Base-by-base conservation (phyloP, 2,797 vertebrate genomes). In the Dromococcyx pavoninus region DNA sequence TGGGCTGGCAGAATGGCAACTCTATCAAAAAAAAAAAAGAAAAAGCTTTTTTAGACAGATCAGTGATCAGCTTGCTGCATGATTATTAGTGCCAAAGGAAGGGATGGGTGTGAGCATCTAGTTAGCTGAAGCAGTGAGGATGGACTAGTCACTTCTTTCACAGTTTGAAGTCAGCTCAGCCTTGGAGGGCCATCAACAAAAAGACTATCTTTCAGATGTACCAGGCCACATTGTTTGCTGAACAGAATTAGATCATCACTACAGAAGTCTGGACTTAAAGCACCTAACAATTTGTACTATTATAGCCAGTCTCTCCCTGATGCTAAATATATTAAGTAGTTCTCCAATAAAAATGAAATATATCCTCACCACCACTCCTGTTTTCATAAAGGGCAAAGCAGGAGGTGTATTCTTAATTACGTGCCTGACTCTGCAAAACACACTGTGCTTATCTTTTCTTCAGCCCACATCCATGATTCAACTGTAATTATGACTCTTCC, bases 351-450 rank as follows among this genome's bases (percentile, higher is more conserved):
- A 81, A 94, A 89, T 91, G 71, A 96, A 93, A 91, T 85, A 71
- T 82, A 81, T 73, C 89, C 80, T 94, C 81, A 93, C 41, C 25
- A 86, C 57, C 94, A 86, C 61, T 84, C 27, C 32, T 78, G 27
- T 92, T 96, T 96, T 92, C 76, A 91, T 43, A 95, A 90, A 91
- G 64, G 80, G 41, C 50, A 95, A 92, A 93, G 81, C 65, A 94
- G 94, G 77, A 89, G 76, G 83, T 82, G 32, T 24, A 35, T 58
- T 92, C 91, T 96, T 91, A 72, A 79, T 93, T 82, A 32, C 21
- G 65, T 44, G 58, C 78, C 69, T 94, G 70, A 94, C 73, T 95
- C 51, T 17, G 56, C 94, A 93, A 92, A 96, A 93, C 58, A 89
- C 23, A 0, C 27, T 10, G 7, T 79, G 33, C 71, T 88, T 88